Percentiles rank a stretch among this genome's conserved stretches.
phyloP scores from a whole-genome alignment of 1,140 invertebrate species.

The Coelopa frigida region DNA sequence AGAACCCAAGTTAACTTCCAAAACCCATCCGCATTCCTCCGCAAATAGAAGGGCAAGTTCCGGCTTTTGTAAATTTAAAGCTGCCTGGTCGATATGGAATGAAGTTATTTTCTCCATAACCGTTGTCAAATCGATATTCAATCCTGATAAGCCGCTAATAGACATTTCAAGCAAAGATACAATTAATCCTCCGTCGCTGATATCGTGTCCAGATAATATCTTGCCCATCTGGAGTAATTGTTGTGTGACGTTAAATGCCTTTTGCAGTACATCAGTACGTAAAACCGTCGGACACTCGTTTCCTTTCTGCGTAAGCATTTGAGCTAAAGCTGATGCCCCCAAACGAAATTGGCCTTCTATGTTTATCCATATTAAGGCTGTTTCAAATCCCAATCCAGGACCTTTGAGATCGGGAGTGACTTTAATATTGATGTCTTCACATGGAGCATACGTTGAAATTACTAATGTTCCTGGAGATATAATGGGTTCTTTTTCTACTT shows the following conservation, averaged over 20 bases:
- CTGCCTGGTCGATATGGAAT: slow-evolving; percentile 12
- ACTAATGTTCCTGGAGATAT: slow-evolving; percentile 92
- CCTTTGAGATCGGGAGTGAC: slow-evolving; percentile 86
- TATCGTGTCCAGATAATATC: slow-evolving; percentile 86
- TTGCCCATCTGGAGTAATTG: slow-evolving; percentile 65
- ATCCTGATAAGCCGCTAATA: slow-evolving; percentile 81
- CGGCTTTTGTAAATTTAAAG: slow-evolving; percentile 33
- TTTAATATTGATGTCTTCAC: slow-evolving; percentile 73
- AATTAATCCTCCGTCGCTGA: slow-evolving; percentile 92
- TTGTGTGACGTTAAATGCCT: slow-evolving; percentile 79
- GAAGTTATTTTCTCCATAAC: slow-evolving; percentile 26
- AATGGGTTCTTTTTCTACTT: slow-evolving; percentile 64
- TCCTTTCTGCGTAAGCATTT: slow-evolving; percentile 83
- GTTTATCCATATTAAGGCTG: slow-evolving; percentile 64
- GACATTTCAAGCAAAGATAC: slow-evolving; percentile 91
- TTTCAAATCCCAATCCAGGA: slow-evolving; percentile 47
- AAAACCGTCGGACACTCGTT: slow-evolving; percentile 74
- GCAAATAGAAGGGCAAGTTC: slow-evolving; percentile 70
- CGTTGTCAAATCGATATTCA: slow-evolving; percentile 61
- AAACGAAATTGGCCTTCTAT: slow-evolving; percentile 61
- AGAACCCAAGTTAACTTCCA: slow-evolving; percentile 64
- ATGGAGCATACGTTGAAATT: slow-evolving; percentile 89
- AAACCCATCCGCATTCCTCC: slow-evolving; percentile 88
- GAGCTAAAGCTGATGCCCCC: slow-evolving; percentile 87
- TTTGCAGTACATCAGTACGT: slow-evolving; percentile 55